Conservation (phyloP, 1,140 invertebrate species). For the Microplitis mediator region DNA sequence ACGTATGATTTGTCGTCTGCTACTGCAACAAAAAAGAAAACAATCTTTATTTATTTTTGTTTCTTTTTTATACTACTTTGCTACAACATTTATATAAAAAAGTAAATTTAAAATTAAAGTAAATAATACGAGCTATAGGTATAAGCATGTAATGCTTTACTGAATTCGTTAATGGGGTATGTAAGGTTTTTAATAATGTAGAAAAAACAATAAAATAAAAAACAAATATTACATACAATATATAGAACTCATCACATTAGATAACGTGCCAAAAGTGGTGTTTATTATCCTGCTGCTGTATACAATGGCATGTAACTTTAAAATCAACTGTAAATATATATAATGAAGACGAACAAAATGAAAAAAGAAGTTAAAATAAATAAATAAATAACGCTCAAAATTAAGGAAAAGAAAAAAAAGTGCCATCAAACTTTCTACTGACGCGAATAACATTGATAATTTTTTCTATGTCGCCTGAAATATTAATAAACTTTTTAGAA, state of each 20-base stretch:
- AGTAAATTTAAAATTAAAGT: neutral
- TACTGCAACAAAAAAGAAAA: slow-evolving; percentile 17
- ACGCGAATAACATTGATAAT: slow-evolving; percentile 27
- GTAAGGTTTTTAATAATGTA: slow-evolving; percentile 22
- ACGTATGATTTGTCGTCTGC: slow-evolving; percentile 24
- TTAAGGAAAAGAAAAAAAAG: slow-evolving; percentile 18
- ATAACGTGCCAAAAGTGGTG: slow-evolving; percentile 34
- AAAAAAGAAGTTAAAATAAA: slow-evolving; percentile 3
- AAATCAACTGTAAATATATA: slow-evolving; percentile 18
- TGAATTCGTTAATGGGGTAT: slow-evolving; percentile 24
- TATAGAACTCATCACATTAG: slow-evolving; percentile 29
- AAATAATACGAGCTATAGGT: slow-evolving; percentile 13
- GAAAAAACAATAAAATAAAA: slow-evolving; percentile 2
- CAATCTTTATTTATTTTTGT: slow-evolving; percentile 1
- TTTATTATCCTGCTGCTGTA: slow-evolving; percentile 33
- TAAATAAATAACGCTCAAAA: slow-evolving; percentile 24
- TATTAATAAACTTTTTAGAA: slow-evolving; percentile 22
- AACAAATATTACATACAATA: slow-evolving; percentile 24
- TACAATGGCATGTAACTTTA: slow-evolving; percentile 28
- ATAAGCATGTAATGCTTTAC: slow-evolving; percentile 21
- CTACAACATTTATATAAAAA: slow-evolving; percentile 20
- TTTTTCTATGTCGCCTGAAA: slow-evolving; percentile 23
- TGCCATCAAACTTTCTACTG: slow-evolving; percentile 25
- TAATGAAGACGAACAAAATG: slow-evolving; percentile 17
- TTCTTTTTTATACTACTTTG: slow-evolving; percentile 17